Evolutionary conservation across 2,113 vertebrate genomes (phyloP).

Genomic region (Chlamydotis undulata): DNA sequence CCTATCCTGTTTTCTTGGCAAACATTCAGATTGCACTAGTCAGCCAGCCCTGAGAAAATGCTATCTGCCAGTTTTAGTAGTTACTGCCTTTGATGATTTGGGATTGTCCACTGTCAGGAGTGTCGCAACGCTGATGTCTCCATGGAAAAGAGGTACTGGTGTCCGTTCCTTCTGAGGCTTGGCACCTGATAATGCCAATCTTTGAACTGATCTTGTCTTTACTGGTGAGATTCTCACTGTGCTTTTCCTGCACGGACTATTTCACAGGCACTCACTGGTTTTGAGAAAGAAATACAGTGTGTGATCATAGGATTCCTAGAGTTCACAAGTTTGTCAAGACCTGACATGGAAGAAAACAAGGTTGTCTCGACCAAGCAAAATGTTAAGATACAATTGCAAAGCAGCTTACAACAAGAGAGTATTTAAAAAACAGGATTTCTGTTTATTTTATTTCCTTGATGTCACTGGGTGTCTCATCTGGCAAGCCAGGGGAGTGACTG

Average conservation of each 20-base stretch:
- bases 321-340: background rate
- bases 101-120: background rate
- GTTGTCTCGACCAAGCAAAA: background rate
- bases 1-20: background rate
- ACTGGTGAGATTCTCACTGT: background rate
- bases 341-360: background rate
- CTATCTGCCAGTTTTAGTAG: background rate
- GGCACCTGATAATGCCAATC: background rate
- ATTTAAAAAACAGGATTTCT: background rate
- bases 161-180: background rate
- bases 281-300: background rate
- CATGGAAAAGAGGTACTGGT: background rate
- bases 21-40: background rate
- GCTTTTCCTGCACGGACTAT: background rate
- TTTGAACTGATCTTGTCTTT: background rate
- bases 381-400: background rate
- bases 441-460: accelerated
- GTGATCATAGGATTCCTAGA: background rate
- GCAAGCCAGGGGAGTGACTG: background rate
- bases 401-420: background rate
- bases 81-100: background rate
- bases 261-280: background rate
- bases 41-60: background rate
- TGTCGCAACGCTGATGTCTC: background rate
- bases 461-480: background rate